Conservation (phyloP, 2,797 vertebrate genomes). For the Neosalanx taihuensis region DNA sequence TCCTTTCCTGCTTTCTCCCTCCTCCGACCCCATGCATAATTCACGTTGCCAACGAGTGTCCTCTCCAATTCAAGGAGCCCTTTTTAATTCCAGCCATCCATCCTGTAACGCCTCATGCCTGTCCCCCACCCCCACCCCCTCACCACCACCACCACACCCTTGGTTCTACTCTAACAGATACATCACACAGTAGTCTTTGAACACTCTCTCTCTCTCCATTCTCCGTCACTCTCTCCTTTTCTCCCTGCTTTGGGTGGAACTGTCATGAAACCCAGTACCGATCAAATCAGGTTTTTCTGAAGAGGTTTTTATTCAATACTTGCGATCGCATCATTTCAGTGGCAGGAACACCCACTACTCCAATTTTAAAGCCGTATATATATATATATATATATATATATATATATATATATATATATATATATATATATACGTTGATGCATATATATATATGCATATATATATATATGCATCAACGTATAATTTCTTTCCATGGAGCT, state of each 20-base stretch:
- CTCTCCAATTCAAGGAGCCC: constrained; percentile 17
- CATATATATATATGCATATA: no score
- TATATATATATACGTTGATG: no score
- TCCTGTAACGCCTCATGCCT: constrained; percentile 4
- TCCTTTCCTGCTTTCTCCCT: constrained; percentile 8
- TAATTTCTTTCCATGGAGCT: not conserved
- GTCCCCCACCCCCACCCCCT: not conserved
- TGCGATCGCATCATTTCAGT: not conserved
- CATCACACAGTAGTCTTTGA: constrained; percentile 1
- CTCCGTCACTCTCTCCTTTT: not conserved
- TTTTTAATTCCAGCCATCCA: constrained; percentile 36
- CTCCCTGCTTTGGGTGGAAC: not conserved
- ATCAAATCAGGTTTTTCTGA: not conserved
- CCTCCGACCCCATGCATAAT: constrained; percentile 17
- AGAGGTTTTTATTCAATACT: not conserved
- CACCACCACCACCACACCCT: no score
- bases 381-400: no score
- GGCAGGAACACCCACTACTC: not conserved
- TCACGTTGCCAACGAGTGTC: constrained; percentile 10
- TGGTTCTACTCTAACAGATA: constrained; percentile 16
- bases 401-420: no score
- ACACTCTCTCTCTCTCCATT: not conserved
- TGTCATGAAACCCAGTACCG: not conserved
- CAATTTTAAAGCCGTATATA: no score
- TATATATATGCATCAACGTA: no score